Evolutionary conservation across 2,113 vertebrate species (phyloP), one percentile per base, ranked within the genome.

Genomic region (Cygnus buccinator): DNA sequence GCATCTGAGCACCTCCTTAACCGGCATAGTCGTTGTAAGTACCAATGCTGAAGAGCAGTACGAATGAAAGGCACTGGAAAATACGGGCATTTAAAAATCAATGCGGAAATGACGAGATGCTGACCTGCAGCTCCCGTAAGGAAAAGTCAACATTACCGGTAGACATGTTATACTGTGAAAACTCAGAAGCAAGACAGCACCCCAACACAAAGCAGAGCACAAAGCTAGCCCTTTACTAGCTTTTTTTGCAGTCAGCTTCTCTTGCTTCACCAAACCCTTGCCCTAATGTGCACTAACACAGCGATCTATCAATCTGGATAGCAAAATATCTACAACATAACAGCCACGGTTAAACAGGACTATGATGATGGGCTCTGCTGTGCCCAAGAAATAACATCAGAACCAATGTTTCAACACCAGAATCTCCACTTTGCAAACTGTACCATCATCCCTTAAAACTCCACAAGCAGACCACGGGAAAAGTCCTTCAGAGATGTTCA

Each of bases 261-360:
- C 59, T 33, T 80, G 35, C 62, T 89, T 92, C 70, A 43, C 46
- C 86, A 86, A 66, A 55, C 21, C 55, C 44, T 55, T 37, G 31
- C 63, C 23, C 41, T 76, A 54, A 58, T 0, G 0, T 35, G 65
- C 63, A 70, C 33, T 37, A 84, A 68, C 39, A 76, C 46, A 80
- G 88, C 61, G 81, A 41, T 71, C 65, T 22, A 21, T 48, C 46
- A 48, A 48, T 22, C 46, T 48, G 46, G 46, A 48, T 48, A 48
- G 46, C 46, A 48, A 48, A 48, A 46, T 25, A 90, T 39, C 2
- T 13, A 74, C 10, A 63, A 28, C 43, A 12, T 11, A 37, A 67
- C 0, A 22, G 57, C 26, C 33, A 44, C 55, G 73, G 66, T 12
- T 66, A 84, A 84, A 78, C 1, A 3, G 0, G 0, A 20, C 29